phyloP scores from a whole-genome alignment of 64 coral and sea anemone species.

The Pocillopora damicornis region DNA sequence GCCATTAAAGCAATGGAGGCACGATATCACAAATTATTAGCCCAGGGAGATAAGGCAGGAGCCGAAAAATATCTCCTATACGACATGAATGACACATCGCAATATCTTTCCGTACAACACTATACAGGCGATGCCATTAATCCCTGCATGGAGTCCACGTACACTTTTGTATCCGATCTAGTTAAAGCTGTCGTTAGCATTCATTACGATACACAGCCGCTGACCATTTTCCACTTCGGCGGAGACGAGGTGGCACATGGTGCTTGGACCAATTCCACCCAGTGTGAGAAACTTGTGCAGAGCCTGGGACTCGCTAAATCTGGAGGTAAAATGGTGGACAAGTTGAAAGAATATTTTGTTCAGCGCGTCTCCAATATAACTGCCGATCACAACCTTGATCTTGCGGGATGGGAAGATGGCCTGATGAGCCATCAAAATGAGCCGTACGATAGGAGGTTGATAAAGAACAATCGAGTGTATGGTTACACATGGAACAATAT shows the following conservation, averaged over 20 bases:
- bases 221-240: constrained; percentile 75
- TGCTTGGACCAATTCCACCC: constrained; percentile 61
- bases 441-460: constrained; percentile 28
- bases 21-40: constrained; percentile 62
- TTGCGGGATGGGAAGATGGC: constrained; percentile 73
- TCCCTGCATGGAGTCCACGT: constrained; percentile 86
- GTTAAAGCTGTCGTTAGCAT: constrained; percentile 58
- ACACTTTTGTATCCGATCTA: constrained; percentile 70
- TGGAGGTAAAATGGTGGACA: constrained; percentile 18
- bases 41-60: constrained; percentile 21
- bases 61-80: constrained; percentile 63
- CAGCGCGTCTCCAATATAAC: constrained; percentile 61
- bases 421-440: constrained; percentile 34
- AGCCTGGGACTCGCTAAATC: constrained; percentile 36
- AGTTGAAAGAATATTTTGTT: constrained; percentile 71
- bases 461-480: constrained; percentile 45
- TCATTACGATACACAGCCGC: constrained; percentile 59
- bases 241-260: constrained; percentile 77
- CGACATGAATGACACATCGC: constrained; percentile 59
- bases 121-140: constrained; percentile 85
- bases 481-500: constrained; percentile 66
- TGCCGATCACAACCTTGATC: constrained; percentile 20
- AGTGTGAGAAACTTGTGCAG: constrained; percentile 28
- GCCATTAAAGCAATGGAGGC: constrained; percentile 85
- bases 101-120: constrained; percentile 75